phyloP scores from a whole-genome alignment of 2,113 vertebrate species.

The Cheilinus undulatus region DNA sequence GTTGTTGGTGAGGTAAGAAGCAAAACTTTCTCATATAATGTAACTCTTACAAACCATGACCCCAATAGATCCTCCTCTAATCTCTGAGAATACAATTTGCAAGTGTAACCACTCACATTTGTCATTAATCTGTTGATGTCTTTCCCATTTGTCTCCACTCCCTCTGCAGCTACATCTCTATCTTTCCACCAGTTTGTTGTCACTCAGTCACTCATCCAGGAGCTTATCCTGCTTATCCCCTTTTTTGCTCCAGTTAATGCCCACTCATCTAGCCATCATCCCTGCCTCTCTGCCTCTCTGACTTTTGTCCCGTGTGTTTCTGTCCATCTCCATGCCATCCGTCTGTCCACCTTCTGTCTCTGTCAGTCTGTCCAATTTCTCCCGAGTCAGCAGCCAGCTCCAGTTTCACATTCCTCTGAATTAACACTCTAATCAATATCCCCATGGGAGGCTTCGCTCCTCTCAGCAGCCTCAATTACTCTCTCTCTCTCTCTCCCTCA shows the following conservation, averaged over 20 bases:
- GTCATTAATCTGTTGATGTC: conserved; percentile 28
- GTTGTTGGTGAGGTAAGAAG: too few relatives aligned
- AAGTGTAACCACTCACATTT: background rate
- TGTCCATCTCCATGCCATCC: conserved; percentile 16
- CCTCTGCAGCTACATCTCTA: conserved; percentile 64
- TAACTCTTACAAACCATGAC: background rate
- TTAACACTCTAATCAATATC: conserved; percentile 80
- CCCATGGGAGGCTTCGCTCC: conserved; percentile 68
- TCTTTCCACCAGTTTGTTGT: conserved; percentile 49
- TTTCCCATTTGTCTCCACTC: conserved; percentile 21
- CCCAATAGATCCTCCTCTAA: background rate
- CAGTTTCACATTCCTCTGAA: conserved; percentile 72
- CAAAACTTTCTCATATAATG: too few relatives aligned
- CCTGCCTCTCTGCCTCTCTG: conserved; percentile 27
- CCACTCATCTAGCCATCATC: conserved; percentile 59
- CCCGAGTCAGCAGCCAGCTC: conserved; percentile 72
- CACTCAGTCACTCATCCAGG: conserved; percentile 41
- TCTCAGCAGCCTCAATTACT: conserved; percentile 63
- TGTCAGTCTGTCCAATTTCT: conserved; percentile 66
- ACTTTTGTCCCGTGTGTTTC: conserved; percentile 12
- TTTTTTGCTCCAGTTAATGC: conserved; percentile 62
- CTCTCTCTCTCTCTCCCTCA: conserved; percentile 37
- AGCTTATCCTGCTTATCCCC: conserved; percentile 67
- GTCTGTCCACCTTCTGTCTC: conserved; percentile 40
- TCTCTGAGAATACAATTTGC: background rate